Percentiles rank a stretch among this genome's conserved stretches.
Evolutionary conservation across 2,797 vertebrate genomes (phyloP).

Genomic region (Phrynocephalus guinanensis): DNA sequence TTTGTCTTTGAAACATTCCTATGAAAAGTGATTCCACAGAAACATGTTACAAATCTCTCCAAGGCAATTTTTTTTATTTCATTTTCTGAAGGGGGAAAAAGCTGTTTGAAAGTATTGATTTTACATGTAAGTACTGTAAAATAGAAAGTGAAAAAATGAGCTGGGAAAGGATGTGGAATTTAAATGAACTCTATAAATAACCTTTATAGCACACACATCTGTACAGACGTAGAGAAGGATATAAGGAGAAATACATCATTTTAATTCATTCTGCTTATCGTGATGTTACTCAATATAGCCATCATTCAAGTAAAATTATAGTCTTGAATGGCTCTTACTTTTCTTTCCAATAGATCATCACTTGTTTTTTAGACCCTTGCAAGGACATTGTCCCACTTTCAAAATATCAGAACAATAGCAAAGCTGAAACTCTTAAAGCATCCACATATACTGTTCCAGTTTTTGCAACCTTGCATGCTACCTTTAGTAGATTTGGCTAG

Average conservation of each 20-base stretch:
- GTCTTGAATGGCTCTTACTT: constrained; percentile 37
- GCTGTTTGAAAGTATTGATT: constrained; percentile 71
- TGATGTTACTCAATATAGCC: constrained; percentile 30
- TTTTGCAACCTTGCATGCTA: no score
- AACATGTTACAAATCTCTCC: constrained; percentile 48
- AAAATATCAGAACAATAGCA: constrained; percentile 34
- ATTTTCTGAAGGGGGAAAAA: constrained; percentile 48
- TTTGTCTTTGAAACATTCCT: constrained; percentile 40
- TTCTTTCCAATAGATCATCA: constrained; percentile 51
- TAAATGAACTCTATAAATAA: constrained; percentile 77
- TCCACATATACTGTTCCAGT: neutral
- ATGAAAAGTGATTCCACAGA: constrained; percentile 64
- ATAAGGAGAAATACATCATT: constrained; percentile 59
- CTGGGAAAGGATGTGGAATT: constrained; percentile 69
- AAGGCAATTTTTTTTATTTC: constrained; percentile 45
- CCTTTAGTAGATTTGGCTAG: no score
- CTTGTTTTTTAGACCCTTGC: constrained; percentile 39
- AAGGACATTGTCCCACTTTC: constrained; percentile 11
- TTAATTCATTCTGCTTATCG: constrained; percentile 55
- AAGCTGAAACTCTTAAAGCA: constrained; percentile 22
- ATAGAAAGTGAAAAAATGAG: constrained; percentile 71
- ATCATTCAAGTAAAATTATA: constrained; percentile 20
- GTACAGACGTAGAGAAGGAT: constrained; percentile 63
- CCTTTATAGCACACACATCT: constrained; percentile 70
- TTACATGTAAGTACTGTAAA: constrained; percentile 70